Base-by-base conservation (phyloP, 1,140 invertebrate genomes). In the Macrosteles quadrilineatus region DNA sequence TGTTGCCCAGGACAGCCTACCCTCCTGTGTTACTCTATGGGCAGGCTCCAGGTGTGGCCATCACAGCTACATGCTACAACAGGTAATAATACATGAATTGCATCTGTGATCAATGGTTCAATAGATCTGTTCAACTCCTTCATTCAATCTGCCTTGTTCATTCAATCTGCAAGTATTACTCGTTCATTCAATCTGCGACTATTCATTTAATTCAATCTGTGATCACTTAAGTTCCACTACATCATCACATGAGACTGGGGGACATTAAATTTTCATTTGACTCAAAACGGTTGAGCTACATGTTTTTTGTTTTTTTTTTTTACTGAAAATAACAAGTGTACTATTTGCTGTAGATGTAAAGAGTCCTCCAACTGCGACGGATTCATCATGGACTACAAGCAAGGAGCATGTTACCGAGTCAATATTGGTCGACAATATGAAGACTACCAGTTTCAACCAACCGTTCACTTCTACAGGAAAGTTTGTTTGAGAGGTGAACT, bases 41-140 rank as follows among this genome's bases (percentile, higher is more conserved):
- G 21, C 73, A 75, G 14, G 74, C 73, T 23, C 75, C 75, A 17
- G 75, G 75, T n/a, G 73, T 75, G 17, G 77, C 78, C 27, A 77
- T 80, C 31, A 80, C 79, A 9, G 78, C 77, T 21, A 78, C 79
- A 70, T 80, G 79, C 73, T 79, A 80, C 67, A 79, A 79, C 72
- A 77, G 78, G 77, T 78, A 65, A 69, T 27, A 19, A 19, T 17
- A 40, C 6, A 6, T 17, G 36, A 40, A 40, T 17, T n/a, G n/a
- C n/a, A n/a, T n/a, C n/a, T n/a, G n/a, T n/a, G n/a, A n/a, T n/a
- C n/a, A n/a, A n/a, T n/a, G n/a, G n/a, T 43, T n/a, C 40, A 43
- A 43, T 11, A 43, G n/a, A 43, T 43, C n/a, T 43, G 40, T 11
- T 11, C 9, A n/a, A 43, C 9, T n/a, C n/a, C 9, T 9, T n/a